A percentile compares a stretch with the other conserved stretches of the same genome.
phyloP scores from a whole-genome alignment of 2,888 invertebrate species.

The Oligia latruncula region DNA sequence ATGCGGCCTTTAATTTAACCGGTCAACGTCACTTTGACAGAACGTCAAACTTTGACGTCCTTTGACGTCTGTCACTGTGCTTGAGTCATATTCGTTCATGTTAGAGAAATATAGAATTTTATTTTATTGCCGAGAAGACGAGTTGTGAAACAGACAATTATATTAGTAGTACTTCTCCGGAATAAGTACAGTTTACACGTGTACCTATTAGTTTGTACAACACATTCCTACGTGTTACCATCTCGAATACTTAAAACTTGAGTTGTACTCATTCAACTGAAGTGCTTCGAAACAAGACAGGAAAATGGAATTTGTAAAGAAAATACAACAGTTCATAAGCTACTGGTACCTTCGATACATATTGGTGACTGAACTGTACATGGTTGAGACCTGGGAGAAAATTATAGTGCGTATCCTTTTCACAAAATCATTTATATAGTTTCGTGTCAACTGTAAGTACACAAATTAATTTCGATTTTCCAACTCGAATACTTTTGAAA shows the following conservation, averaged over 20 bases:
- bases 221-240: background rate
- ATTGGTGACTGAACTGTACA: conserved; percentile 91
- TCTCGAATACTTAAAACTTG: background rate
- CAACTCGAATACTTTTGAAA: background rate
- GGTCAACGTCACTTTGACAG: no score
- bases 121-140: conserved; percentile 6
- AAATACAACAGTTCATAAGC: conserved; percentile 83
- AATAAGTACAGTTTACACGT: conserved; percentile 38
- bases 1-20: no score
- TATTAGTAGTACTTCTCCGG: conserved; percentile 23
- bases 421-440: conserved; percentile 25
- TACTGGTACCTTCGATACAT: conserved; percentile 91
- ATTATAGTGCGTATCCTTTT: conserved; percentile 92
- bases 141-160: conserved; percentile 13
- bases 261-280: background rate
- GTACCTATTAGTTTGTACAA: background rate
- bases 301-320: conserved; percentile 77
- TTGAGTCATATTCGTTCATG: background rate
- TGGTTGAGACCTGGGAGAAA: conserved; percentile 92
- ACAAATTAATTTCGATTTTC: background rate
- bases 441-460: background rate
- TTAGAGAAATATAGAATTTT: background rate
- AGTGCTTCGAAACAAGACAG: conserved; percentile 14
- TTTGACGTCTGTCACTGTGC: background rate
- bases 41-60: no score